Evolutionary conservation across 1,140 invertebrate species (phyloP).

Genomic region (Calephelis nemesis): DNA sequence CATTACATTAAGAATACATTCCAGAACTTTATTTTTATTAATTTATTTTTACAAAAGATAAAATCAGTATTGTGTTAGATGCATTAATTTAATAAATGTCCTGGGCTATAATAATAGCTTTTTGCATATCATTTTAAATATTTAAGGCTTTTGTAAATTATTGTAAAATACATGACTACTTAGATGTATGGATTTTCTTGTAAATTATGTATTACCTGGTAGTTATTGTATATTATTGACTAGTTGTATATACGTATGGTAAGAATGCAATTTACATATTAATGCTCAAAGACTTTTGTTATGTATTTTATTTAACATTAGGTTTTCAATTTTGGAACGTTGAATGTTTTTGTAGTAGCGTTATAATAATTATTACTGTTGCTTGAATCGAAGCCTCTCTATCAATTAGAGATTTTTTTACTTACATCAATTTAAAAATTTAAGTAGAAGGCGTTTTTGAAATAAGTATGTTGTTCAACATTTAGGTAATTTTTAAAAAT

Average conservation of each 20-base stretch:
- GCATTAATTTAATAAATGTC: conserved; percentile 25
- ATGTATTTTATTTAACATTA: conserved; percentile 31
- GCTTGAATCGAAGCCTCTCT: conserved; percentile 34
- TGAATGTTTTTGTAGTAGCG: conserved; percentile 20
- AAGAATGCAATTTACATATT: conserved; percentile 37
- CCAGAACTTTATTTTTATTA: conserved; percentile 16
- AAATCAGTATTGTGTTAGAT: conserved; percentile 28
- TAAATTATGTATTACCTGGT: conserved; percentile 54
- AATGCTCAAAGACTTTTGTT: conserved; percentile 50
- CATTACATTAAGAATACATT: background rate
- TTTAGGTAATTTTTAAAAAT: too few species aligned
- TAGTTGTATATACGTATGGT: conserved; percentile 63
- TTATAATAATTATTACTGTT: conserved; percentile 24
- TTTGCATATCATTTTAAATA: conserved; percentile 72
- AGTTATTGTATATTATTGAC: conserved; percentile 66
- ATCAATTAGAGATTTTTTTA: conserved; percentile 6
- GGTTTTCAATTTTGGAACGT: conserved; percentile 20
- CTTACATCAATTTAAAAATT: background rate
- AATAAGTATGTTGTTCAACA: too few species aligned
- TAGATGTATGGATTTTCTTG: conserved; percentile 53
- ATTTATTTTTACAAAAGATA: conserved; percentile 9
- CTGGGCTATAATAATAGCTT: conserved; percentile 64
- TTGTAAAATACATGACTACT: conserved; percentile 72
- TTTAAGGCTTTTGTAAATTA: conserved; percentile 73
- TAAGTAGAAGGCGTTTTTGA: background rate